Percentiles rank a stretch among this genome's conserved stretches.
Evolutionary conservation across 37 sponge, comb jelly and placozoan genomes (phyloP).

Genomic region (Chondrilla cf. caribensis): DNA sequence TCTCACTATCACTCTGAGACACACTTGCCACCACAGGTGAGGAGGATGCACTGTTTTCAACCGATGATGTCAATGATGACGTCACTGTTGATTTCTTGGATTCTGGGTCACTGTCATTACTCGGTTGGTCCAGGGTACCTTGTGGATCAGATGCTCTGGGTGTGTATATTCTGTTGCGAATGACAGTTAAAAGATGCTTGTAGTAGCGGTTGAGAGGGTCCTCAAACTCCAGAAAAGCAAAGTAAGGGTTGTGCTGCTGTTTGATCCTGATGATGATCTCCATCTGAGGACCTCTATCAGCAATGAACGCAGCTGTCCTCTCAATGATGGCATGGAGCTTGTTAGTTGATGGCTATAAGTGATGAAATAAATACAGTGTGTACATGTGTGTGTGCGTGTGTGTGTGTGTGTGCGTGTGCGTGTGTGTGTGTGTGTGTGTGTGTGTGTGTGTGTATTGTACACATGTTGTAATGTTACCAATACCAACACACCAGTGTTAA

Average conservation of each 20-base stretch:
- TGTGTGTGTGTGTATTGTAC: constrained; percentile 1
- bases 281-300: constrained; percentile 84
- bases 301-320: constrained; percentile 78
- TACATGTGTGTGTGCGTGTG: not conserved
- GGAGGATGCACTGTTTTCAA: too few relatives aligned
- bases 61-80: not conserved
- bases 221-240: constrained; percentile 78
- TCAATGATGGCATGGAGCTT: constrained; percentile 90
- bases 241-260: constrained; percentile 85
- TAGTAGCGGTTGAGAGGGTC: constrained; percentile 84
- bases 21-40: not conserved
- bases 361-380: not conserved
- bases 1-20: constrained; percentile 21
- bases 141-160: constrained; percentile 21
- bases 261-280: constrained; percentile 93
- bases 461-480: too few relatives aligned
- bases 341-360: constrained; percentile 70
- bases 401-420: not conserved
- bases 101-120: not conserved
- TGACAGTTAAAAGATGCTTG: constrained; percentile 61
- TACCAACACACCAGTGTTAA: not conserved
- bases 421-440: not conserved
- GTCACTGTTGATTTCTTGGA: not conserved
- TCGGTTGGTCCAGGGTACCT: not conserved
- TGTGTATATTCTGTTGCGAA: constrained; percentile 36